A percentile compares a stretch with the other conserved stretches of the same genome.
These are phyloP conservation scores for Heloderma charlesbogerti DNA, from an alignment of 2,113 vertebrate species.

Conservation along the genomic window DNA sequence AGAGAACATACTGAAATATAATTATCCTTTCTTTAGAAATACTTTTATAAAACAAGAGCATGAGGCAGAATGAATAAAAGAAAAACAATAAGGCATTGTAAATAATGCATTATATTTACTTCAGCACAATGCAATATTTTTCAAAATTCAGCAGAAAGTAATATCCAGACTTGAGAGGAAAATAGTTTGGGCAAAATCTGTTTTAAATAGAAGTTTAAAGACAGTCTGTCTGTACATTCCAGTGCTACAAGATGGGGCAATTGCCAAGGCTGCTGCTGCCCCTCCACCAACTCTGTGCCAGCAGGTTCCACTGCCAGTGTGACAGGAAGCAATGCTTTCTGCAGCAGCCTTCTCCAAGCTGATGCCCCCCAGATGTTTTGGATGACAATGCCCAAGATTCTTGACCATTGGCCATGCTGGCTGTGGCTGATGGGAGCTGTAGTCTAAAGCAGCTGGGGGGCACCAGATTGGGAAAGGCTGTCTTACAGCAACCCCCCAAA, in stretches of 20 bases:
- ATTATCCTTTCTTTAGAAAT: background rate
- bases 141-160: background rate
- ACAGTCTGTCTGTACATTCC: background rate
- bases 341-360: too few species aligned
- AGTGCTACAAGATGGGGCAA: background rate
- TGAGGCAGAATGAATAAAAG: background rate
- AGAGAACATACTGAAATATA: background rate
- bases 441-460: too few species aligned
- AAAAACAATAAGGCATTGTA: background rate
- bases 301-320: background rate
- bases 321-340: background rate
- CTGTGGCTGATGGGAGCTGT: too few species aligned
- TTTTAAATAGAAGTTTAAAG: background rate
- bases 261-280: background rate
- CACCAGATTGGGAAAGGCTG: too few species aligned
- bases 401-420: too few species aligned
- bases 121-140: background rate
- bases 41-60: constrained; percentile 19
- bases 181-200: background rate
- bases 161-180: background rate
- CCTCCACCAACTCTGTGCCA: background rate
- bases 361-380: too few species aligned
- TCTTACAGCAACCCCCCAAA: too few species aligned
- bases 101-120: background rate
- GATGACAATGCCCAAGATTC: too few species aligned